Conservation (phyloP, 2,797 vertebrate species). For the Sebastes vulpes region DNA sequence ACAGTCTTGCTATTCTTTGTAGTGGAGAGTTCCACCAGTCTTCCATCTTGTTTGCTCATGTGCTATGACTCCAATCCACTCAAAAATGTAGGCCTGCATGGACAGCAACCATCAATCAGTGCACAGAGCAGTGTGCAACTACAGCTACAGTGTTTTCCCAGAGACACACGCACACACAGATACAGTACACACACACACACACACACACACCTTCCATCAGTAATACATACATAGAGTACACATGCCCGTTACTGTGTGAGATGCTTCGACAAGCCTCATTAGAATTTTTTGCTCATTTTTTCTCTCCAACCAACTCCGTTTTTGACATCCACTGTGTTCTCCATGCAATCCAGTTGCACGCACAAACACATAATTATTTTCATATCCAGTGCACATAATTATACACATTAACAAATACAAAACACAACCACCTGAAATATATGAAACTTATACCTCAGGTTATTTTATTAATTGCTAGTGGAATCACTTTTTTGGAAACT, state of each 20-base stretch:
- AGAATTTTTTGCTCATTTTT: conserved; percentile 36
- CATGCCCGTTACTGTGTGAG: conserved; percentile 62
- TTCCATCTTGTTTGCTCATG: conserved; percentile 79
- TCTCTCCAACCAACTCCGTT: conserved; percentile 1
- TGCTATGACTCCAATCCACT: conserved; percentile 79
- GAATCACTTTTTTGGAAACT: not conserved
- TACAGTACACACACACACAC: not conserved
- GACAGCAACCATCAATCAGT: conserved; percentile 82
- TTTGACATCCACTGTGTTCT: conserved; percentile 17
- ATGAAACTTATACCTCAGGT: not conserved
- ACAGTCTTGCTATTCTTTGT: conserved; percentile 77
- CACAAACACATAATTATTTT: not conserved
- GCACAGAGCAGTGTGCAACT: conserved; percentile 62
- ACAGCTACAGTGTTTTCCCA: conserved; percentile 61
- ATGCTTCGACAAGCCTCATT: conserved; percentile 28
- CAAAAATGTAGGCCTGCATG: conserved; percentile 76
- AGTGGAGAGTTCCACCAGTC: conserved; percentile 77
- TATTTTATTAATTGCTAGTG: not conserved
- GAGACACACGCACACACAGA: conserved; percentile 24
- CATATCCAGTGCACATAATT: not conserved
- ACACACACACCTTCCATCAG: conserved; percentile 41
- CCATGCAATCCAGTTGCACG: not conserved
- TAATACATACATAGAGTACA: conserved; percentile 52
- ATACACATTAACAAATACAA: not conserved
- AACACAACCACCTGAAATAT: not conserved